A percentile compares a stretch with the other conserved stretches of the same genome.
Evolutionary conservation across 2,797 vertebrate genomes (phyloP).

Genomic region (Thalassophryne amazonica): DNA sequence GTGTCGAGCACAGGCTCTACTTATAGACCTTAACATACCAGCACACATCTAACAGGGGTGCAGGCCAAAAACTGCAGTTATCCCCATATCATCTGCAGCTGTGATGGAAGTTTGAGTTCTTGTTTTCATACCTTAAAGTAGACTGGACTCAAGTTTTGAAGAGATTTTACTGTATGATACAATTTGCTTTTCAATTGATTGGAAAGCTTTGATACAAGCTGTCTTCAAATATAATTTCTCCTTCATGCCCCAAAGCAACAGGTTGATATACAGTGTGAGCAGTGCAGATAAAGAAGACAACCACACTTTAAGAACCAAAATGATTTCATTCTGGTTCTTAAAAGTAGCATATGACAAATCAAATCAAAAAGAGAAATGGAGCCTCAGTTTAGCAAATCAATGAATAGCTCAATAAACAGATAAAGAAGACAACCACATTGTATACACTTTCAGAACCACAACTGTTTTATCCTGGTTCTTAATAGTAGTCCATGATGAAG

Average conservation of each 20-base stretch:
- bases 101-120: constrained; percentile 11
- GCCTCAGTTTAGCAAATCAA: too few relatives aligned
- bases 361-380: too few relatives aligned
- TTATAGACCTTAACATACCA: constrained; percentile 12
- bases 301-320: too few relatives aligned
- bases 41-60: constrained; percentile 18
- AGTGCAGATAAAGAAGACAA: constrained; percentile 22
- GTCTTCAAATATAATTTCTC: constrained; percentile 11
- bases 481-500: too few relatives aligned
- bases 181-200: constrained; percentile 15
- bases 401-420: too few relatives aligned
- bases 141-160: constrained; percentile 14
- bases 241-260: constrained; percentile 12
- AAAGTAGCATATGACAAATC: too few relatives aligned
- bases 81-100: constrained; percentile 42
- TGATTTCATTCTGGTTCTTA: too few relatives aligned
- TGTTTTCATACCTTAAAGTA: background rate
- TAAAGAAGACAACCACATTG: too few relatives aligned
- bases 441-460: too few relatives aligned
- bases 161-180: background rate
- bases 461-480: too few relatives aligned
- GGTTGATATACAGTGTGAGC: constrained; percentile 37
- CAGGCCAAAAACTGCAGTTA: constrained; percentile 8
- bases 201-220: constrained; percentile 11
- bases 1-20: constrained; percentile 12